phyloP scores from a whole-genome alignment of 2,113 vertebrate species.

The Stigmatopora nigra region DNA sequence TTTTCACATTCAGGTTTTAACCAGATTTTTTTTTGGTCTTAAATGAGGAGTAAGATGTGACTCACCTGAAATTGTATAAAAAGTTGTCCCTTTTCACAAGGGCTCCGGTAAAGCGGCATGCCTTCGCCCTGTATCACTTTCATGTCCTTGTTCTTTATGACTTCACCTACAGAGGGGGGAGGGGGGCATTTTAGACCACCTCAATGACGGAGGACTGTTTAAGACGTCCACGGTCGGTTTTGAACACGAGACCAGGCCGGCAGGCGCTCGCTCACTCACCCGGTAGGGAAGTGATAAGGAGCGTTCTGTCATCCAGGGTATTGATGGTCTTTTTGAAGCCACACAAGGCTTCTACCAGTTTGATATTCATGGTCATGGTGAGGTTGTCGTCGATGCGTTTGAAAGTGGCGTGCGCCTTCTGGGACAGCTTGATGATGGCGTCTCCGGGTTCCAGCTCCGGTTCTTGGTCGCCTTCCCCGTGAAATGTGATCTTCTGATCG shows the following conservation, averaged over 20 bases:
- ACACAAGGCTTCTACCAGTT: slow-evolving; percentile 86
- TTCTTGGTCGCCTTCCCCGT: slow-evolving; percentile 94
- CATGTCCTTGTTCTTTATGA: slow-evolving; percentile 78
- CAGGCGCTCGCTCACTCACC: too few species aligned
- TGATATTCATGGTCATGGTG: slow-evolving; percentile 82
- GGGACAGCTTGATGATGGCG: slow-evolving; percentile 87
- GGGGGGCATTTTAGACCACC: neutral
- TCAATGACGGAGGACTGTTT: neutral
- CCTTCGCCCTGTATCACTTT: slow-evolving; percentile 83
- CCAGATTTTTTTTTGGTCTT: too few species aligned
- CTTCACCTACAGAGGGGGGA: slow-evolving; percentile 72
- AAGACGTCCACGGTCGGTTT: neutral
- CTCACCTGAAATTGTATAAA: slow-evolving; percentile 83
- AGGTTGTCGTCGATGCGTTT: slow-evolving; percentile 81
- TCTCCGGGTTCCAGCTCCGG: slow-evolving; percentile 93
- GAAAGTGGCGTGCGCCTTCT: slow-evolving; percentile 83
- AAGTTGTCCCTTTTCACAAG: slow-evolving; percentile 81
- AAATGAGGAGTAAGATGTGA: neutral
- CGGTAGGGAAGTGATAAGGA: slow-evolving; percentile 76
- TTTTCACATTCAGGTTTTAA: too few species aligned
- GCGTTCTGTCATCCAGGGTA: slow-evolving; percentile 80
- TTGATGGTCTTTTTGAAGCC: slow-evolving; percentile 83
- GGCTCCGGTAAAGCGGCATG: slow-evolving; percentile 84
- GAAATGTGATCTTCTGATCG: slow-evolving; percentile 88
- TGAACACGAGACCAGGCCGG: too few species aligned